Base-by-base conservation (phyloP, 2,113 vertebrate species). In the Channa argus region DNA sequence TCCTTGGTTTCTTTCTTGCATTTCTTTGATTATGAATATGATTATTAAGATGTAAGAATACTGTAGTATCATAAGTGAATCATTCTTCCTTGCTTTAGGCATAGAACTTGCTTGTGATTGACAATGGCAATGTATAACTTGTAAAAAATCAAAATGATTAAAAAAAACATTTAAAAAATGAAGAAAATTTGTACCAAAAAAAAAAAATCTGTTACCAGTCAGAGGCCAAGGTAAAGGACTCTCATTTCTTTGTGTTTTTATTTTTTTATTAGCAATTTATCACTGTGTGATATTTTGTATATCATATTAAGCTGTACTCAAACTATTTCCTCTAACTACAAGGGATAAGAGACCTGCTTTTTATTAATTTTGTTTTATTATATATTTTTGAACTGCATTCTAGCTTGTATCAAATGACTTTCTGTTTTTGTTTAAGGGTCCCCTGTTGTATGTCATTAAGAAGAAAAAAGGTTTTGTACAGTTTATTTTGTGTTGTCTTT, bases 211-310 rank as follows among this genome's bases (percentile, higher is more conserved):
- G 54, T 79, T 79, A 89, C 71, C 86, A 93, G 92, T 94, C 93
- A 80, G 90, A 90, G 87, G 91, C 93, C 91, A 94, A 93, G 92
- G 85, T 91, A 90, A 92, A 92, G 86, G 90, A 93, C 91, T 92
- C 88, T 86, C 78, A 72, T 91, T 89, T 92, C 75, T 92, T 91
- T 92, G 73, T 89, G 83, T 86, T 92, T 92, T 91, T 91, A 89
- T 90, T 92, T 92, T 93, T 93, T 94, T 91, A 92, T 90, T 92
- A 89, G 74, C 92, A 95, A 91, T 86, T 96, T 96, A 96, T 97
- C 95, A 96, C 96, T 96, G 94, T 97, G 96, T 97, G 95, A 96
- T 96, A 96, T 94, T 96, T 94, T 94, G 90, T 90, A 95, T 88
- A 94, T 93, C 92, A 94, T 93, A 94, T 94, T 93, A 94, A 91